phyloP scores from a whole-genome alignment of 2,797 vertebrate genomes.

The Pogonophryne albipinna region DNA sequence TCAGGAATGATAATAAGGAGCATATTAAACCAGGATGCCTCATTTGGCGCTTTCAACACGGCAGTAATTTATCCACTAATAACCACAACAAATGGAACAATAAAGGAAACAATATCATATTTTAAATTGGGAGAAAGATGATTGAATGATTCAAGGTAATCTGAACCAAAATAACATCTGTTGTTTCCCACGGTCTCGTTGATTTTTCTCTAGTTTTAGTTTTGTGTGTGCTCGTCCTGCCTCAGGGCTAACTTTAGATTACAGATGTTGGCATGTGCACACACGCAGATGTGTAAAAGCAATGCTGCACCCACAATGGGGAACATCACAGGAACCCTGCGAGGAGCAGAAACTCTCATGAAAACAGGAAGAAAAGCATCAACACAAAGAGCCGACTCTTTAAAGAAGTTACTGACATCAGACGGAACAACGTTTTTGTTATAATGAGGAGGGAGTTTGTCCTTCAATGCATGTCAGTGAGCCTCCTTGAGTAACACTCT shows the following conservation, averaged over 20 bases:
- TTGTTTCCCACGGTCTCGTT: background rate
- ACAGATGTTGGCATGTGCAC: slow-evolving; percentile 12
- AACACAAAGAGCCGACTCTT: background rate
- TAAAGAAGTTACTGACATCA: slow-evolving; percentile 13
- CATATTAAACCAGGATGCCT: slow-evolving; percentile 12
- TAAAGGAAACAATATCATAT: slow-evolving; percentile 15
- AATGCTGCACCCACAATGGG: background rate
- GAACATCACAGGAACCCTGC: slow-evolving; percentile 15
- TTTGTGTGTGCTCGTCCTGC: background rate
- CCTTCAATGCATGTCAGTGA: slow-evolving; percentile 17
- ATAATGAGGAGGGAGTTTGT: slow-evolving; percentile 19
- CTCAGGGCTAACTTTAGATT: slow-evolving; percentile 23
- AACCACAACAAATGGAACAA: slow-evolving; percentile 24
- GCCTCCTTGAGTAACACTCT: slow-evolving; percentile 11
- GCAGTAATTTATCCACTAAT: slow-evolving; percentile 15
- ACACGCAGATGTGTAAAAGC: slow-evolving; percentile 13
- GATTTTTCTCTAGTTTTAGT: background rate
- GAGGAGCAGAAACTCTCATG: slow-evolving; percentile 21
- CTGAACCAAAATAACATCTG: slow-evolving; percentile 6
- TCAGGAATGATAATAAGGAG: slow-evolving; percentile 11
- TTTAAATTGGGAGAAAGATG: slow-evolving; percentile 17
- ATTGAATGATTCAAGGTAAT: background rate
- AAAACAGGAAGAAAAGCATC: slow-evolving; percentile 13
- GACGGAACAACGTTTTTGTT: slow-evolving; percentile 7
- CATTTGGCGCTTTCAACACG: slow-evolving; percentile 8